Evolutionary conservation across 2,113 vertebrate species (phyloP).

Genomic region (Catagonus wagneri): DNA sequence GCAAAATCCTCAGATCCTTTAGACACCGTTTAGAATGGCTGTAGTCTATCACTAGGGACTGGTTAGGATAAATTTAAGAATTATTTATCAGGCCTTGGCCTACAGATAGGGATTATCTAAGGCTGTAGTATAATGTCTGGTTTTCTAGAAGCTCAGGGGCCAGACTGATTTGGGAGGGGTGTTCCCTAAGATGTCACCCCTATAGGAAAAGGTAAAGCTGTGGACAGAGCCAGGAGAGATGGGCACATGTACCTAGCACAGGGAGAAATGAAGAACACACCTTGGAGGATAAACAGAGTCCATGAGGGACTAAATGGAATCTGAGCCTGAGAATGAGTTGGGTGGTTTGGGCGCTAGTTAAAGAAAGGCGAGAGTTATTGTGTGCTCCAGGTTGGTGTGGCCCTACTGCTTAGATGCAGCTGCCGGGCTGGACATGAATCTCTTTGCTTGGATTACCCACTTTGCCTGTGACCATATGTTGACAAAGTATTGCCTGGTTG

Average conservation of each 20-base stretch:
- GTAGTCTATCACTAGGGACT: background rate
- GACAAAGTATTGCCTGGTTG: background rate
- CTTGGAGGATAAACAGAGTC: background rate
- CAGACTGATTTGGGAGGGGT: background rate
- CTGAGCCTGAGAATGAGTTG: background rate
- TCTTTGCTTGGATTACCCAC: background rate
- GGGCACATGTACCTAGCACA: background rate
- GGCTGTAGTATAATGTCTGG: background rate
- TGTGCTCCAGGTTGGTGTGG: background rate
- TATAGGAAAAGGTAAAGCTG: background rate
- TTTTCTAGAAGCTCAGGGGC: background rate
- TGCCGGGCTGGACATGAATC: background rate
- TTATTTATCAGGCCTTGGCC: background rate
- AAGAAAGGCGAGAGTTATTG: background rate
- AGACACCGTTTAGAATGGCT: conserved; percentile 15
- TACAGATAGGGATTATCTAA: background rate
- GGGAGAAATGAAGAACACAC: background rate
- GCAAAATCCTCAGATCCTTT: conserved; percentile 45
- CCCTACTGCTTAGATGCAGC: background rate
- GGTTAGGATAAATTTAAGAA: background rate
- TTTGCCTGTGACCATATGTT: background rate
- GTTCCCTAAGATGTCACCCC: background rate
- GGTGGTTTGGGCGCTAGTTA: background rate
- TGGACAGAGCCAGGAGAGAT: background rate
- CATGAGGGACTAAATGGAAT: background rate